These are phyloP conservation scores for Tanaodytes sp. DNA, from an alignment of 2,888 invertebrate species.

Conservation along the genomic window DNA sequence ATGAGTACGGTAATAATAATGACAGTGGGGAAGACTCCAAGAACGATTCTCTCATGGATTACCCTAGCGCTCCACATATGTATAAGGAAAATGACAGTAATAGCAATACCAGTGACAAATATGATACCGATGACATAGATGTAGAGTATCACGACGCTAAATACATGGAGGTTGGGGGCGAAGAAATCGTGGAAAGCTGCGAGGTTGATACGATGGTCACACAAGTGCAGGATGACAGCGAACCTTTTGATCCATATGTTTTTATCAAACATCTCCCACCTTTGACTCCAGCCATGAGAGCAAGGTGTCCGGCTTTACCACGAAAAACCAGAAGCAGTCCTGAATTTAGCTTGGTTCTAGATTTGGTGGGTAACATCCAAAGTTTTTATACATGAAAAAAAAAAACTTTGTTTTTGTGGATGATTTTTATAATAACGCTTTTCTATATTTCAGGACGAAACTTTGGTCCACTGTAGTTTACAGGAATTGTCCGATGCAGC, in stretches of 20 bases:
- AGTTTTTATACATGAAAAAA: too few species aligned
- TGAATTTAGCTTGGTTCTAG: conserved; percentile 88
- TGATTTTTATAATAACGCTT: too few species aligned
- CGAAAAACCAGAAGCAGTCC: conserved; percentile 93
- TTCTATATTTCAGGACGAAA: conserved; percentile 83
- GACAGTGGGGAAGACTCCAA: conserved; percentile 61
- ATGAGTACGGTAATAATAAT: conserved; percentile 62
- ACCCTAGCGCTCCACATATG: conserved; percentile 56
- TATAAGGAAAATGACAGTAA: conserved; percentile 61
- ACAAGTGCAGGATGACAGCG: conserved; percentile 79
- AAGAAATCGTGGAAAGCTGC: conserved; percentile 70
- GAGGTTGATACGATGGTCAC: conserved; percentile 71
- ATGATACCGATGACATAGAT: conserved; percentile 62
- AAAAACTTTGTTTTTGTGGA: too few species aligned
- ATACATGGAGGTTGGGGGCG: conserved; percentile 69
- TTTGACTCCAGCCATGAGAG: conserved; percentile 83
- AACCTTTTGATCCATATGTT: conserved; percentile 90
- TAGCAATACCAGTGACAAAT: conserved; percentile 64
- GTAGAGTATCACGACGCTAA: conserved; percentile 67
- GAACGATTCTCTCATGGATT: conserved; percentile 59
- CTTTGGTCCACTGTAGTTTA: conserved; percentile 94
- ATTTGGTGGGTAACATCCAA: conserved; percentile 66
- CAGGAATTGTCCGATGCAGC: conserved; percentile 93
- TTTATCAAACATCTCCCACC: conserved; percentile 94
- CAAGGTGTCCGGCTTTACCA: conserved; percentile 87